Conservation (phyloP, 1,140 invertebrate species). For the Oncopeltus fasciatus region DNA sequence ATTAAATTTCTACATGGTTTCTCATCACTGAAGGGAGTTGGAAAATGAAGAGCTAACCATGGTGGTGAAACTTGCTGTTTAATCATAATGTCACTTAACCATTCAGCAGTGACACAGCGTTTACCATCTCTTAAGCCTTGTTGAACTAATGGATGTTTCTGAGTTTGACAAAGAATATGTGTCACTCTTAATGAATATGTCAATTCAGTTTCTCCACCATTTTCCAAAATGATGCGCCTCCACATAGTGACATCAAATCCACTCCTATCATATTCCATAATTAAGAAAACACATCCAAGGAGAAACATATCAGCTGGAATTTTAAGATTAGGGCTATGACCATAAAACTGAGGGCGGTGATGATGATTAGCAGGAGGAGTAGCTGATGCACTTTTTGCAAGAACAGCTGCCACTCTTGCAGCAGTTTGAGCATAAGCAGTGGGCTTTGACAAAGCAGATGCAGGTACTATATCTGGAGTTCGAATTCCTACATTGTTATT, state of each 20-base stretch:
- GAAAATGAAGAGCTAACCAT: constrained; percentile 82
- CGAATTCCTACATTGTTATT: constrained; percentile 27
- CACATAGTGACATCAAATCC: constrained; percentile 46
- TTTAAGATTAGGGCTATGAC: constrained; percentile 73
- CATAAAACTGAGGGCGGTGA: constrained; percentile 44
- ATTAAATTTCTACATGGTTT: constrained; percentile 43
- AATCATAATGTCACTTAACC: constrained; percentile 79
- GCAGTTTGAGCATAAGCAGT: constrained; percentile 24
- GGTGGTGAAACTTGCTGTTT: constrained; percentile 75
- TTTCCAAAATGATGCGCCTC: constrained; percentile 67
- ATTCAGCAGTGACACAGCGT: constrained; percentile 82
- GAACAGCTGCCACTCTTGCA: constrained; percentile 36
- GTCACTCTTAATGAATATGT: constrained; percentile 73
- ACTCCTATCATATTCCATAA: constrained; percentile 57
- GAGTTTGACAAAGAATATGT: constrained; percentile 80
- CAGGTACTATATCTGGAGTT: constrained; percentile 29
- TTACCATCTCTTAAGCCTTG: constrained; percentile 66
- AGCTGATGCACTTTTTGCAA: constrained; percentile 30
- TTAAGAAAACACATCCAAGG: constrained; percentile 81
- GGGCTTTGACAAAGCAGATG: constrained; percentile 34
- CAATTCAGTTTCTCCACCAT: constrained; percentile 79
- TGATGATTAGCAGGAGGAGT: constrained; percentile 26
- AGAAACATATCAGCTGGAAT: constrained; percentile 78
- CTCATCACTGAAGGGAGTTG: constrained; percentile 52
- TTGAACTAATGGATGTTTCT: constrained; percentile 74